Evolutionary conservation across 2,113 vertebrate genomes (phyloP).

Genomic region (Grammatotria lemairii): DNA sequence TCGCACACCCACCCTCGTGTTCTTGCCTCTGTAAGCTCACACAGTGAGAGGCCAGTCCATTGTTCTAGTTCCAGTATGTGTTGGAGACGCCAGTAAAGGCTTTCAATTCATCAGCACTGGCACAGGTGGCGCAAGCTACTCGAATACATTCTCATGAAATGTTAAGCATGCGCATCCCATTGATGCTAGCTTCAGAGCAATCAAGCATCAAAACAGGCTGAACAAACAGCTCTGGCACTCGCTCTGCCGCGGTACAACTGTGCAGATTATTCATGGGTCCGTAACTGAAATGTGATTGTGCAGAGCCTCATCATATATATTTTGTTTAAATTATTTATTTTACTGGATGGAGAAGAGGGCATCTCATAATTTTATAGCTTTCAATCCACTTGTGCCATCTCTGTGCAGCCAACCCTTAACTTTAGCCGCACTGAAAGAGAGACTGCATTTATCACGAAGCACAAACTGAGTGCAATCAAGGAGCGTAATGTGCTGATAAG

Average conservation of each 20-base stretch:
- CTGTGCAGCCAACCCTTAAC: neutral
- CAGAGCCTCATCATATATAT: neutral
- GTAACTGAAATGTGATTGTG: neutral
- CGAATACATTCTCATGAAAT: slow-evolving; percentile 17
- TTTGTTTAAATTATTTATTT: neutral
- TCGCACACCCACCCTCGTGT: neutral
- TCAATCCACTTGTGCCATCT: neutral
- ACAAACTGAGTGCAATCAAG: slow-evolving; percentile 6
- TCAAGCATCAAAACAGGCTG: slow-evolving; percentile 8
- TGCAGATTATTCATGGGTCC: neutral
- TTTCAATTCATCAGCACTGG: slow-evolving; percentile 14
- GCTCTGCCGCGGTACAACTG: neutral
- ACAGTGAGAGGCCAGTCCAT: neutral
- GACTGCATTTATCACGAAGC: neutral
- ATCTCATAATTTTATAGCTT: neutral
- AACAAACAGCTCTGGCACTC: neutral
- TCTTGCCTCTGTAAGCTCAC: neutral
- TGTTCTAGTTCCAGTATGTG: slow-evolving; percentile 31
- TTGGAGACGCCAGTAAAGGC: slow-evolving; percentile 20
- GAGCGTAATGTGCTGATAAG: neutral
- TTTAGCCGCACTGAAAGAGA: neutral
- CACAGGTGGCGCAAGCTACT: slow-evolving; percentile 5
- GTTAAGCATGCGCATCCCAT: neutral
- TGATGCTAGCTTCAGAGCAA: slow-evolving; percentile 36
- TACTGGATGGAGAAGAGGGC: neutral